A percentile compares a stretch with the other conserved stretches of the same genome.
phyloP scores from a whole-genome alignment of 1,140 invertebrate genomes.

The Leguminivora glycinivorella region DNA sequence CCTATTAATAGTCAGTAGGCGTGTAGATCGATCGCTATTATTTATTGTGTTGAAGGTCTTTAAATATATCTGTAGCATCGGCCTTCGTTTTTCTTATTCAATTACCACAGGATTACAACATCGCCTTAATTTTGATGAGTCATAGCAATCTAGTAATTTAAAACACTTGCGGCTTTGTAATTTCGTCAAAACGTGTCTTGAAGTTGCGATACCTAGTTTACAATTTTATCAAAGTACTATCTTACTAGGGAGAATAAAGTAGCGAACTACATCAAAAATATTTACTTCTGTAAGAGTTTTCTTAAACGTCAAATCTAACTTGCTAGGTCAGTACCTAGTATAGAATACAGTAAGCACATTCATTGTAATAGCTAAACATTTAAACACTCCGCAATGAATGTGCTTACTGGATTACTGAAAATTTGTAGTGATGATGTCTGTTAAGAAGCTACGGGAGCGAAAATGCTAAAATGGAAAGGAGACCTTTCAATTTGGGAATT shows the following conservation, averaged over 20 bases:
- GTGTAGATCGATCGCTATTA: neutral
- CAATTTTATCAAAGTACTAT: neutral
- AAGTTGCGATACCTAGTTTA: constrained; percentile 26
- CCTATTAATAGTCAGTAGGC: too few relatives aligned
- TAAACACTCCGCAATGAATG: too few relatives aligned
- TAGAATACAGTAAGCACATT: too few relatives aligned
- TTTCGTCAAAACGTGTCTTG: constrained; percentile 33
- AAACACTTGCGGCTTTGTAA: constrained; percentile 40
- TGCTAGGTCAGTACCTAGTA: too few relatives aligned
- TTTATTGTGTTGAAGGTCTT: constrained; percentile 3
- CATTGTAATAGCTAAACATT: too few relatives aligned
- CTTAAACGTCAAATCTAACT: too few relatives aligned
- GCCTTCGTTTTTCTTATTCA: neutral
- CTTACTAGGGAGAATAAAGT: neutral
- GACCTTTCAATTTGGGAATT: too few relatives aligned
- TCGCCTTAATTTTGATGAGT: constrained; percentile 36
- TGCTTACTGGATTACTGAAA: too few relatives aligned
- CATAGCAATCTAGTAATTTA: constrained; percentile 42
- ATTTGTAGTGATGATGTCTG: too few relatives aligned
- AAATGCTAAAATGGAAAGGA: too few relatives aligned
- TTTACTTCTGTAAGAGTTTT: too few relatives aligned
- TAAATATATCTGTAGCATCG: constrained; percentile 5
- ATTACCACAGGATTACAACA: neutral
- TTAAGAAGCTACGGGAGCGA: too few relatives aligned
- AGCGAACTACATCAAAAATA: neutral